Conservation (phyloP, 2,888 invertebrate species). For the Cyaniris semiargus region DNA sequence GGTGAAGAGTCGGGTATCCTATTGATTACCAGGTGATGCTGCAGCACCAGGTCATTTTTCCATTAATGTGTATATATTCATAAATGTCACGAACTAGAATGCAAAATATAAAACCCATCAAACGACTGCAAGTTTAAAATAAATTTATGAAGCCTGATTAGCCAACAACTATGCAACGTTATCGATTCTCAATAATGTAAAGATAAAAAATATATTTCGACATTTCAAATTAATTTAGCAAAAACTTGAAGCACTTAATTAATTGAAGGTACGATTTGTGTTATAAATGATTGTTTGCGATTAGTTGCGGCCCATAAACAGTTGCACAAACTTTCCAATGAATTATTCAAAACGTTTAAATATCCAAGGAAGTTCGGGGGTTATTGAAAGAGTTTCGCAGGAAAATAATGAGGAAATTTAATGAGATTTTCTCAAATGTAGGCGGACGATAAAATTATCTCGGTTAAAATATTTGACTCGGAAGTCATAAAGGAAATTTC, state of each 20-base stretch:
- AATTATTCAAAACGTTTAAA: conserved; percentile 30
- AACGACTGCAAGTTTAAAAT: no score
- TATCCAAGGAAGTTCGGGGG: conserved; percentile 26
- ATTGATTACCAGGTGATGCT: no score
- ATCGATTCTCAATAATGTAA: background rate
- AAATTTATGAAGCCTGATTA: no score
- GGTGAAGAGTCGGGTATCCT: no score
- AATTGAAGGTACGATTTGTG: conserved; percentile 13
- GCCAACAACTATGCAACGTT: background rate
- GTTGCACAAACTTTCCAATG: conserved; percentile 24
- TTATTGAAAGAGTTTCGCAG: conserved; percentile 27
- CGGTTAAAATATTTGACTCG: conserved; percentile 69
- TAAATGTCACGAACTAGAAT: no score
- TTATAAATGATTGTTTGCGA: conserved; percentile 27
- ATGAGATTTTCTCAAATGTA: conserved; percentile 61
- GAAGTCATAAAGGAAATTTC: conserved; percentile 72
- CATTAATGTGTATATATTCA: no score
- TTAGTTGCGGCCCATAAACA: conserved; percentile 25
- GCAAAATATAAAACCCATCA: no score
- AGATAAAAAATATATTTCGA: background rate
- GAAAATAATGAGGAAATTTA: conserved; percentile 47
- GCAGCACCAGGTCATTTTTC: no score
- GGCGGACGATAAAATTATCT: conserved; percentile 63
- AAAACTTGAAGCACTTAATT: background rate
- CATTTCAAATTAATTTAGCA: background rate